phyloP scores from a whole-genome alignment of 23 tunicate species.

The Halocynthia aurantium region DNA sequence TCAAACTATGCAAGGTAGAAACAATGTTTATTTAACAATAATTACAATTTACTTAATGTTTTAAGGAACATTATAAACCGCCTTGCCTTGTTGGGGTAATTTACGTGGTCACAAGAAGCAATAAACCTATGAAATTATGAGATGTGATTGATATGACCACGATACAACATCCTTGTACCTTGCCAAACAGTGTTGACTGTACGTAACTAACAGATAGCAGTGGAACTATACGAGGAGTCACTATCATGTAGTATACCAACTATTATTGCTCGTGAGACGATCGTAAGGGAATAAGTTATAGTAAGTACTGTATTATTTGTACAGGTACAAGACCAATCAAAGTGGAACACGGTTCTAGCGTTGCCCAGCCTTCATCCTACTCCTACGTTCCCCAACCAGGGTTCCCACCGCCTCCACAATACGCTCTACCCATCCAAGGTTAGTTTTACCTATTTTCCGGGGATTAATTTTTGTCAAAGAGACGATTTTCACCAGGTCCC shows the following conservation, averaged over 20 bases:
- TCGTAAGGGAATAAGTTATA: neutral
- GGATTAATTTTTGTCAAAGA: neutral
- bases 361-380: slow-evolving; percentile 37
- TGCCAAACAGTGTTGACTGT: no score
- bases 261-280: no score
- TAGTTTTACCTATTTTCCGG: neutral
- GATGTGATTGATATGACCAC: no score
- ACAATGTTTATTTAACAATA: neutral
- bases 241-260: no score
- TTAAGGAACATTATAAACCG: no score
- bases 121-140: no score
- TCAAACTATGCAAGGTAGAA: neutral
- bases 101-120: no score
- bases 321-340: slow-evolving; percentile 71
- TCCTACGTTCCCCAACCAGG: slow-evolving; percentile 58
- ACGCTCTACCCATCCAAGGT: slow-evolving; percentile 77
- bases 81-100: no score
- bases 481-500: neutral
- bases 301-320: neutral
- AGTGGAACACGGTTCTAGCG: slow-evolving; percentile 35
- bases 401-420: slow-evolving; percentile 64
- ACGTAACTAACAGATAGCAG: no score
- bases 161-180: no score
- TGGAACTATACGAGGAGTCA: no score
- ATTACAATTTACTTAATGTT: no score